Base-by-base conservation (phyloP, 2,888 invertebrate species). In the Campoplex nolae region DNA sequence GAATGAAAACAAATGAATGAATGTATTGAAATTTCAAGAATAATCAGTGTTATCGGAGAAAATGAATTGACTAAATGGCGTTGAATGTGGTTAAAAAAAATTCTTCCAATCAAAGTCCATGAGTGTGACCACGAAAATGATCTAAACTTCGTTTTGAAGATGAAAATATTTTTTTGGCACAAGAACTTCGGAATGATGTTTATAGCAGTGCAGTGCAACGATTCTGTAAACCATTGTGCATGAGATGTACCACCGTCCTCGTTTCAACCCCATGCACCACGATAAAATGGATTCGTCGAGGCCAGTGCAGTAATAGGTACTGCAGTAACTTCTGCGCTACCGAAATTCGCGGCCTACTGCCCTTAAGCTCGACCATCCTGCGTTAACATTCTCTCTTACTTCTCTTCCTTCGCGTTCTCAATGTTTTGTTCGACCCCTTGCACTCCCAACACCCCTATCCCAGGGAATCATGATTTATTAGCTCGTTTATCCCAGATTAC, bases 261-360 rank as follows among this genome's bases (percentile, higher is more conserved):
- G 35, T 4, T 67, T 79, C 65, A 79, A 62, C 78, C 70, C 79
- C 75, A 86, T 83, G 83, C 83, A 73, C 83, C 76, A 77, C 68
- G 28, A n/a, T 74, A 58, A 67, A 84, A 86, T 84, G 77, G 68
- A 81, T 86, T 62, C 67, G 70, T 54, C 45, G 67, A 18, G 73
- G 62, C 62, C 28, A 42, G 28, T 51, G 70, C 79, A 68, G 67
- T 75, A 23, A 62, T 23, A n/a, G 67, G 56, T 84, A 70, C 81
- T 78, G 84, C 87, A 65, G 77, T 84, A 87, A 87, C 84, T 82
- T 84, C 65, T 82, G 70, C 87, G 84, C 78, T 84, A 71, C 70
- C 62, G 82, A 84, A 84, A 87, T 87, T 87, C 84, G 68, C 84
- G 84, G 84, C 81, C 70, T 78, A 75, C 70, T 87, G 84, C 84